A percentile compares a stretch with the other conserved stretches of the same genome.
Evolutionary conservation across 2,113 vertebrate genomes (phyloP).

Genomic region (Leucoraja erinaceus): DNA sequence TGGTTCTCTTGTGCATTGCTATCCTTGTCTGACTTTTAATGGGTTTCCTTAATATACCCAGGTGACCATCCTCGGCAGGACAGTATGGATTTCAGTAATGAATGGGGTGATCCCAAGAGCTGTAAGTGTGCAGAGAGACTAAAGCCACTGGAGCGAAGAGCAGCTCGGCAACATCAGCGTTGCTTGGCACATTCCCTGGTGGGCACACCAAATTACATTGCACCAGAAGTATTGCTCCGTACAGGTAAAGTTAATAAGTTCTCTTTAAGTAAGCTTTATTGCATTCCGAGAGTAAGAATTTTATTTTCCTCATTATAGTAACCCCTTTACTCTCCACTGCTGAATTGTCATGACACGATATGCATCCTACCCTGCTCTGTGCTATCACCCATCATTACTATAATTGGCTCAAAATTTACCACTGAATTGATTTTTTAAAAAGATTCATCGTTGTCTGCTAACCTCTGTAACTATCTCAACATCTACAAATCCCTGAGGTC

Average conservation of each 20-base stretch:
- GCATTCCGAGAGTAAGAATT: background rate
- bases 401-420: background rate
- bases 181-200: conserved; percentile 93
- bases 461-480: background rate
- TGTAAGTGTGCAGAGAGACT: conserved; percentile 85
- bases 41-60: conserved; percentile 44
- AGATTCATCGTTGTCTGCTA: background rate
- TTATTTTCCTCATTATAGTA: background rate
- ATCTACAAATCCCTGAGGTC: background rate
- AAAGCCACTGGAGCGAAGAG: conserved; percentile 85
- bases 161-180: conserved; percentile 90
- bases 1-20: background rate
- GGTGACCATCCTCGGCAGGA: conserved; percentile 92
- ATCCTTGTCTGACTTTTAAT: conserved; percentile 6
- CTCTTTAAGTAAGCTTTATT: background rate
- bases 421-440: background rate
- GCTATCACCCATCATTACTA: background rate
- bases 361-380: background rate
- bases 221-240: conserved; percentile 86
- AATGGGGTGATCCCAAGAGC: conserved; percentile 83
- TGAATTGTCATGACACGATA: background rate
- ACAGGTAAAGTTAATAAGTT: conserved; percentile 64
- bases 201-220: conserved; percentile 95
- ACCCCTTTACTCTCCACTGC: background rate
- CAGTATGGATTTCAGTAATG: conserved; percentile 97